Evolutionary conservation across 2,113 vertebrate genomes (phyloP).

Genomic region (Hyperopisus bebe): DNA sequence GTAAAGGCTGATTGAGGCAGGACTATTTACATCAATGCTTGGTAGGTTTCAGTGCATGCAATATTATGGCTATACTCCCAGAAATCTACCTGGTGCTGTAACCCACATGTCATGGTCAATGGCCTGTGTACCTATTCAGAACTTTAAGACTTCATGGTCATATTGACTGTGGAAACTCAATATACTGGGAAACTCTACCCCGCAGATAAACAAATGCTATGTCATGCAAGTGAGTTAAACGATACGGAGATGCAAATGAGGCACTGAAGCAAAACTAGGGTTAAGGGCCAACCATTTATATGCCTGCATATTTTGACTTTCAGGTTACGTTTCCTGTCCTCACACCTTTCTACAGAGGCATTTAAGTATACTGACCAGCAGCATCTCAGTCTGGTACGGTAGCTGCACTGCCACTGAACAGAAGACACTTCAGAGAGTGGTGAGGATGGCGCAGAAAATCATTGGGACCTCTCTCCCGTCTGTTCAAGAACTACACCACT

Average conservation of each 20-base stretch:
- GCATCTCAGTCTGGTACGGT: no score
- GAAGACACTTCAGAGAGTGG: no score
- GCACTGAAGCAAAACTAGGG: background rate
- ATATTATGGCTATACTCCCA: background rate
- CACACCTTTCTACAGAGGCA: no score
- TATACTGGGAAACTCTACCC: background rate
- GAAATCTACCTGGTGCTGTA: background rate
- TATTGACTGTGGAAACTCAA: background rate
- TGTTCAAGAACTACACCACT: no score
- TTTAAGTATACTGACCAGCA: no score
- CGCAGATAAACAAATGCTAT: background rate
- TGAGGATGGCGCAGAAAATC: no score
- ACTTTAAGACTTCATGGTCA: background rate
- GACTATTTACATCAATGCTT: background rate
- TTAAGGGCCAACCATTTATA: background rate
- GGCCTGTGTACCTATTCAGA: background rate
- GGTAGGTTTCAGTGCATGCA: background rate
- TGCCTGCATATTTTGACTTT: background rate
- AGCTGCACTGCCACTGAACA: no score
- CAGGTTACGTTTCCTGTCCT: background rate
- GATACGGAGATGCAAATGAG: background rate
- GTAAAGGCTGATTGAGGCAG: background rate
- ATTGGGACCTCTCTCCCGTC: no score
- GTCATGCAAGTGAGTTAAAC: background rate
- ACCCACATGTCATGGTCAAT: background rate